Conservation (phyloP, 2,113 vertebrate genomes). For the Hemiscyllium ocellatum region DNA sequence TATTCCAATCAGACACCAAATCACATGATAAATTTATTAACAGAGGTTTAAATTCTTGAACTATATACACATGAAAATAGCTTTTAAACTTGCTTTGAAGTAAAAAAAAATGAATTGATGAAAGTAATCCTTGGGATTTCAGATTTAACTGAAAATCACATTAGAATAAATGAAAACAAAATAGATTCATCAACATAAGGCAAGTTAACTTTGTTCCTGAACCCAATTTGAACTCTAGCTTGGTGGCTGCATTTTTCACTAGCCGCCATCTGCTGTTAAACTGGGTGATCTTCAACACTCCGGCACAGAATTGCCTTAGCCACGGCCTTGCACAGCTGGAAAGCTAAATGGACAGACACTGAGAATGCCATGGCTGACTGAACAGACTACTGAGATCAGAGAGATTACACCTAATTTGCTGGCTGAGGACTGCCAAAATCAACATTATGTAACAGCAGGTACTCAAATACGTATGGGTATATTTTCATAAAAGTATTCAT, state of each 20-base stretch:
- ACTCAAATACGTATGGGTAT: constrained; percentile 58
- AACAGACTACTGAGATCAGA: constrained; percentile 64
- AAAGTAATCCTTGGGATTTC: not conserved
- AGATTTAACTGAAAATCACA: not conserved
- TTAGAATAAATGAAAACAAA: constrained; percentile 8
- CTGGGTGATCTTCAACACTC: constrained; percentile 56
- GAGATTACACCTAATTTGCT: constrained; percentile 68
- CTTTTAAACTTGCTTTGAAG: not conserved
- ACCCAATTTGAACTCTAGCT: constrained; percentile 57
- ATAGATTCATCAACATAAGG: not conserved
- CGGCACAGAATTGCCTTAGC: constrained; percentile 58
- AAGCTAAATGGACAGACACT: constrained; percentile 64
- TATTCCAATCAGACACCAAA: not conserved
- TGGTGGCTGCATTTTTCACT: constrained; percentile 47
- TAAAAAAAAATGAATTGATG: not conserved
- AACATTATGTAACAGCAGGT: constrained; percentile 73
- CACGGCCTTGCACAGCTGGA: constrained; percentile 58
- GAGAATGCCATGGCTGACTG: constrained; percentile 64
- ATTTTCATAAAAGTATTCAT: constrained; percentile 51
- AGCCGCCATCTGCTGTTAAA: constrained; percentile 54
- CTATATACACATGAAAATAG: not conserved
- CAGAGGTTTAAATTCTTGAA: not conserved
- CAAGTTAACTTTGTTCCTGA: constrained; percentile 48
- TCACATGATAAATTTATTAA: not conserved
- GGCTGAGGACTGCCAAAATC: constrained; percentile 64